A percentile compares a stretch with the other conserved stretches of the same genome.
phyloP scores from a whole-genome alignment of 2,888 invertebrate species.

The Frankliniella fusca region DNA sequence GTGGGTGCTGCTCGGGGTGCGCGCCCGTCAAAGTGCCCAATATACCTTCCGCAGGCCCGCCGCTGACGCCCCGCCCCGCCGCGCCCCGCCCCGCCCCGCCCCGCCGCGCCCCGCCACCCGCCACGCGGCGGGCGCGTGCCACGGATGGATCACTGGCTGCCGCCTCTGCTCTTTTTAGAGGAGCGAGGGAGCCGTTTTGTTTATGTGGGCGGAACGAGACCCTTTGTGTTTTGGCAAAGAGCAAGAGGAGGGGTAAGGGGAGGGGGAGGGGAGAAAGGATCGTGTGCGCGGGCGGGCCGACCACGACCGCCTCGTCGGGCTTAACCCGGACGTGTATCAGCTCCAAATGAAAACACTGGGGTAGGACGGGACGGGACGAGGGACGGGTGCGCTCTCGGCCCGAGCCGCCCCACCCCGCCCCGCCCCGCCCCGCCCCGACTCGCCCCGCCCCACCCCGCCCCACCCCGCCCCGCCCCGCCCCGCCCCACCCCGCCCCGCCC shows the following conservation, averaged over 20 bases:
- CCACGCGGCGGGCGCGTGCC: slow-evolving; percentile 4
- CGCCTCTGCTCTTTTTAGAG: slow-evolving; percentile 9
- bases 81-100: neutral
- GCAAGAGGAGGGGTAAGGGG: no score
- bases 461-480: no score
- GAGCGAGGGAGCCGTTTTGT: slow-evolving; percentile 8
- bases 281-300: neutral
- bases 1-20: neutral
- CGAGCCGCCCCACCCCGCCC: no score
- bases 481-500: no score
- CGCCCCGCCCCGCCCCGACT: no score
- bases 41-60: neutral
- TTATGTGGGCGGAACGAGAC: slow-evolving; percentile 7
- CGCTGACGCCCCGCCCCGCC: neutral
- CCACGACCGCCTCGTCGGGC: neutral
- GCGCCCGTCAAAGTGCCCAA: slow-evolving; percentile 8
- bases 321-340: neutral
- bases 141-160: neutral
- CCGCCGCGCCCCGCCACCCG: neutral
- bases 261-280: no score
- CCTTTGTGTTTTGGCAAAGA: neutral
- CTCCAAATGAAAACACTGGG: slow-evolving; percentile 5
- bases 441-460: no score
- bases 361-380: neutral
- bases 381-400: neutral